Percentiles rank a stretch among this genome's conserved stretches.
Evolutionary conservation across 2,797 vertebrate species (phyloP).

Genomic region (Pitangus sulphuratus): DNA sequence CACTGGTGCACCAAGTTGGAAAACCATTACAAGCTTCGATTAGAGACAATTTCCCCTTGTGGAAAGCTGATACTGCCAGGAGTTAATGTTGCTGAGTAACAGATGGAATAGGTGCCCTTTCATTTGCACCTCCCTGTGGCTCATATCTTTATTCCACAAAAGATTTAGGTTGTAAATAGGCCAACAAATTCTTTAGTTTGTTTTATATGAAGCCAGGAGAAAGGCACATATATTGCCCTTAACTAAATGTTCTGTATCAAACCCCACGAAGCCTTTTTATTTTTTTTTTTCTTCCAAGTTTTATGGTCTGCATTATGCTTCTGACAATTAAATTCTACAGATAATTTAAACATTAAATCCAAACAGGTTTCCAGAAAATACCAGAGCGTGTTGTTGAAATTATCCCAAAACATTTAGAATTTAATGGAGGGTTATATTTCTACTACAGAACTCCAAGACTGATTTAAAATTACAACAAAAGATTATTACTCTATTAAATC

Average conservation of each 20-base stretch:
- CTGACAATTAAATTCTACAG: background rate
- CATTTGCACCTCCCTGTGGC: background rate
- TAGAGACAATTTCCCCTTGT: background rate
- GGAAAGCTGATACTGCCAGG: background rate
- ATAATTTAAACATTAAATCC: background rate
- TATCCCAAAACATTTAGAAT: background rate
- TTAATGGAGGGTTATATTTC: conserved; percentile 24
- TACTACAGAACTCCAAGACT: background rate
- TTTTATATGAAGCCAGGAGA: background rate
- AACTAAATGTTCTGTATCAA: background rate
- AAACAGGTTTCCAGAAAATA: conserved; percentile 10
- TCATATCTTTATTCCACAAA: background rate
- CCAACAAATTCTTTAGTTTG: background rate
- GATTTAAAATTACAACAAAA: conserved; percentile 18
- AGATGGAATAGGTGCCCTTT: background rate
- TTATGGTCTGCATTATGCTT: background rate
- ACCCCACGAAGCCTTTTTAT: background rate
- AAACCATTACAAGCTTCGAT: accelerated
- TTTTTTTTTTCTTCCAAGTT: background rate
- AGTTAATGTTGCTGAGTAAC: background rate
- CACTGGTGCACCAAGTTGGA: background rate
- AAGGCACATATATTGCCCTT: background rate
- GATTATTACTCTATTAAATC: background rate
- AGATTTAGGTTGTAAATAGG: background rate
- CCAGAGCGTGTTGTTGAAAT: background rate